Evolutionary conservation across 2,113 vertebrate genomes (phyloP), one percentile per base, ranked within the genome.

Genomic region (Tenrec ecaudatus): DNA sequence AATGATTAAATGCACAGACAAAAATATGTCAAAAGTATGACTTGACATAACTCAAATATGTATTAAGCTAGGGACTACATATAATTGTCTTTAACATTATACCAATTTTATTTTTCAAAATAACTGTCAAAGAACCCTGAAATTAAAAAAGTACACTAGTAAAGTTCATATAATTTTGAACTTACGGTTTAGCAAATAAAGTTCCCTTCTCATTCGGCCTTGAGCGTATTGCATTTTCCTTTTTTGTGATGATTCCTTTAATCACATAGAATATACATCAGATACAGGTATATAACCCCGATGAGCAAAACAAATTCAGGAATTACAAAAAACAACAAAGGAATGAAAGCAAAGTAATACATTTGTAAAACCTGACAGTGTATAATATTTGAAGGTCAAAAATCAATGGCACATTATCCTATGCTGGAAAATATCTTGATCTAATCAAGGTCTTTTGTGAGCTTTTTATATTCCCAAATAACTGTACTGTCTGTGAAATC

Each of bases 351-450:
- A 82, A 94, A 82, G 98, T 98, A 97, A 94, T 94, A 98, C 94
- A 97, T 90, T 97, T 97, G 8, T 17, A 94, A 96, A 90, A 95
- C 95, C 80, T 97, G 97, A 96, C 94, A 96, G 68, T 91, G 84
- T 93, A 95, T 53, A 95, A 95, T 11, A 89, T 95, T 85, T 96
- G 95, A 97, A 97, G 93, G 97, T 97, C 95, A 98, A 93, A 97
- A 97, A 96, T 96, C 95, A 97, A 85, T 95, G 93, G 25, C 27
- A 66, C 22, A 69, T 94, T 97, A 76, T 96, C 88, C 90, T 95
- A 6, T 96, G 79, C 94, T 80, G 76, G 81, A 92, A 93, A 80
- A 90, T 2, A 20, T 71, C 90, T 83, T 89, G 88, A 79, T 93
- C 92, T 89, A 66, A 85, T 71, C 77, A 89, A 85, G 20, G 2